Conservation (phyloP, 1,140 invertebrate genomes). For the Maniola jurtina region DNA sequence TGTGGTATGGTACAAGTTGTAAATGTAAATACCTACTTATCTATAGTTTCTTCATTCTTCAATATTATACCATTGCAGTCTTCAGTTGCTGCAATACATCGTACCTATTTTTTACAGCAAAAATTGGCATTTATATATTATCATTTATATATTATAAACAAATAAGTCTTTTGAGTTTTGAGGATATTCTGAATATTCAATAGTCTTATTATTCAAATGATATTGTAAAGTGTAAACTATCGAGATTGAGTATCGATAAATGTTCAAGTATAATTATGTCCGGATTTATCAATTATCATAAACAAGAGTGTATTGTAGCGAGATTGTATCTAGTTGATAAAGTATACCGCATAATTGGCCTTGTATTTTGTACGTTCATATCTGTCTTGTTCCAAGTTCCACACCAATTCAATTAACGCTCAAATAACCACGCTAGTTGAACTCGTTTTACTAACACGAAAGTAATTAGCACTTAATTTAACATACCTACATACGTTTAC, state of each 20-base stretch:
- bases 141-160: no score
- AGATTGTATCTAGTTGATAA: neutral
- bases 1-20: slow-evolving; percentile 8
- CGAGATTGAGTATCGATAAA: neutral
- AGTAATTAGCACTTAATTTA: neutral
- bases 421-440: neutral
- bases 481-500: no score
- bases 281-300: slow-evolving; percentile 3
- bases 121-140: no score
- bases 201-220: neutral
- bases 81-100: no score
- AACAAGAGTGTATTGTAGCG: neutral
- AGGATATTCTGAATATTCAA: neutral
- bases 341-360: neutral
- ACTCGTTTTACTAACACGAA: neutral
- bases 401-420: neutral
- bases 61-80: no score
- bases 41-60: no score
- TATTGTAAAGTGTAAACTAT: neutral
- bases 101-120: no score
- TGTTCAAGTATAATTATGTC: slow-evolving; percentile 1
- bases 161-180: neutral
- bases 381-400: neutral
- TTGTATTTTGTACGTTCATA: neutral
- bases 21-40: no score